Conservation (phyloP, 1,140 invertebrate genomes). For the Drosophila serrata region DNA sequence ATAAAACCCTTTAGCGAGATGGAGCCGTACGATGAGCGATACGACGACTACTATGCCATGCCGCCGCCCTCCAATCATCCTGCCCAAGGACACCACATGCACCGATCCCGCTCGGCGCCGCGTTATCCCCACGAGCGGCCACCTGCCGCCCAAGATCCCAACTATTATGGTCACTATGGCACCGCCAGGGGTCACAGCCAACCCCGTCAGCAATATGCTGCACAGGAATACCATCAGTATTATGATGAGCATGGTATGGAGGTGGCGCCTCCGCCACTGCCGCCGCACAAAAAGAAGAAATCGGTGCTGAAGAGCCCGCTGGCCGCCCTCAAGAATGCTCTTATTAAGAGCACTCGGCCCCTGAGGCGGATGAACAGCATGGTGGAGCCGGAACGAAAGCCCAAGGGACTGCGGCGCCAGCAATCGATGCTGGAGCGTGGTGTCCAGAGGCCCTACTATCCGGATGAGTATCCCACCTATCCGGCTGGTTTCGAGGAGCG, state of each 20-base stretch:
- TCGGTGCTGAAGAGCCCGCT: constrained; percentile 80
- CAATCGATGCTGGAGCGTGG: constrained; percentile 83
- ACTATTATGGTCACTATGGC: constrained; percentile 70
- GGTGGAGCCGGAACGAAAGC: constrained; percentile 79
- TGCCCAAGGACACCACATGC: constrained; percentile 59
- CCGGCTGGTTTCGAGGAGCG: constrained; percentile 70
- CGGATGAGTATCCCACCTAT: constrained; percentile 81
- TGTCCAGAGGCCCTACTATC: constrained; percentile 77
- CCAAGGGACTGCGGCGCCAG: constrained; percentile 75
- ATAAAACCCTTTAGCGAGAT: constrained; percentile 81
- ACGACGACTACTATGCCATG: constrained; percentile 74
- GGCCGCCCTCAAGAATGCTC: constrained; percentile 78
- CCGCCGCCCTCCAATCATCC: constrained; percentile 54
- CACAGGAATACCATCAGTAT: constrained; percentile 59
- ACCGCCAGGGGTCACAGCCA: constrained; percentile 41
- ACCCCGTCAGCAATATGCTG: constrained; percentile 25
- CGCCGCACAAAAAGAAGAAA: constrained; percentile 82
- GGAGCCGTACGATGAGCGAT: constrained; percentile 82
- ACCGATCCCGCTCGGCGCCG: constrained; percentile 69
- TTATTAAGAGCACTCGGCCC: constrained; percentile 77
- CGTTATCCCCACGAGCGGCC: constrained; percentile 75
- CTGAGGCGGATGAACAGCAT: constrained; percentile 83
- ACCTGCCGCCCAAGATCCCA: constrained; percentile 65
- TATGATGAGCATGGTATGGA: constrained; percentile 72
- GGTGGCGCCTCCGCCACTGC: constrained; percentile 63